Conservation (phyloP, 1,140 invertebrate species). For the Chironomus striatipennis region DNA sequence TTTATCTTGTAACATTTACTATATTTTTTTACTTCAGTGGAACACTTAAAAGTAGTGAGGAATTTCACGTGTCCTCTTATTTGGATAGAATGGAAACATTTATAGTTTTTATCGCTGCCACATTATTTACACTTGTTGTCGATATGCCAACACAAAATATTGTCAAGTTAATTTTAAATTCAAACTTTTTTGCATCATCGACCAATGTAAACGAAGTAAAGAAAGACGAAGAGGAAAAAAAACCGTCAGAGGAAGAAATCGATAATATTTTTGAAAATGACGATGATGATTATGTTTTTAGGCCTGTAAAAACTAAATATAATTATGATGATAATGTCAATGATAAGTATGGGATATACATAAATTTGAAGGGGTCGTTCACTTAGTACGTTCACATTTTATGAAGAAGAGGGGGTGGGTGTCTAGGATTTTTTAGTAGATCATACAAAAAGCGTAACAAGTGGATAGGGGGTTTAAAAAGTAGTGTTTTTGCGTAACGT, state of each 20-base stretch:
- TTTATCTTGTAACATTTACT: constrained; percentile 31
- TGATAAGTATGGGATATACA: not conserved
- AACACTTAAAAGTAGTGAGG: constrained; percentile 29
- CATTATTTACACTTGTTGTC: constrained; percentile 43
- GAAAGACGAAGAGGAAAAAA: not conserved
- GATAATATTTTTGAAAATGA: not conserved
- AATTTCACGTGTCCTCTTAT: constrained; percentile 35
- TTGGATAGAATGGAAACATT: constrained; percentile 38
- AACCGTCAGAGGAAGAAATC: not conserved
- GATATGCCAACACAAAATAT: constrained; percentile 48
- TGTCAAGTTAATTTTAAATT: constrained; percentile 36
- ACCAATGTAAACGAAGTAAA: constrained; percentile 23
- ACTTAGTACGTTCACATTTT: no score
- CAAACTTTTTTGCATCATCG: constrained; percentile 21
- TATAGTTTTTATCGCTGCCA: constrained; percentile 36
- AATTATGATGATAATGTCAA: not conserved
- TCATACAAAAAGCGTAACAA: no score
- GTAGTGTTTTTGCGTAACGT: no score
- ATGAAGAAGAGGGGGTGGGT: no score
- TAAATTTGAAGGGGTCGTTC: no score
- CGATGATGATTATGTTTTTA: not conserved
- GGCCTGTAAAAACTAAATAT: not conserved
- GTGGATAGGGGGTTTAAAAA: no score
- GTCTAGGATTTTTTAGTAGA: no score
- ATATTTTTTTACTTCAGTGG: constrained; percentile 33